These are phyloP conservation scores for Onthophagus sagittarius DNA, from an alignment of 2,888 invertebrate species.

Conservation along the genomic window DNA sequence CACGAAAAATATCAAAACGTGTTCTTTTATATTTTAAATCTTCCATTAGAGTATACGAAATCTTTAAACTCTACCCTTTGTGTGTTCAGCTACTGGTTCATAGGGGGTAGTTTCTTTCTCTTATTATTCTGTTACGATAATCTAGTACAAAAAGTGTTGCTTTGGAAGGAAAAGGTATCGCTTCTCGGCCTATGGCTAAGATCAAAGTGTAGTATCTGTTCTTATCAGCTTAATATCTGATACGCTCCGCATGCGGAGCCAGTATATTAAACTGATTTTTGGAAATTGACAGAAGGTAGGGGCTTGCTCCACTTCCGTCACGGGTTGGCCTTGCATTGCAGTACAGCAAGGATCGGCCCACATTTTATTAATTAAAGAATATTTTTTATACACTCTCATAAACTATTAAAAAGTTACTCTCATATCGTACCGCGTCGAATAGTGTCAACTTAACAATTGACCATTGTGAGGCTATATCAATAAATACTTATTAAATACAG, in stretches of 20 bases:
- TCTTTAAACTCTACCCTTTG: not conserved
- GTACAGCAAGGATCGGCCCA: conserved; percentile 62
- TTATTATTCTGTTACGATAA: not conserved
- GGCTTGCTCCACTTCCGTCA: conserved; percentile 64
- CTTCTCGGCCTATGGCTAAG: conserved; percentile 55
- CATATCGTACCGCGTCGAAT: no score
- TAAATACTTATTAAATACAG: no score
- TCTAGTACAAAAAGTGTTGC: not conserved
- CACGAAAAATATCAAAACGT: no score
- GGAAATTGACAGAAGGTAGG: conserved; percentile 52
- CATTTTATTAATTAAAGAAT: conserved; percentile 31
- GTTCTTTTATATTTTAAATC: no score
- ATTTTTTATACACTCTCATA: no score
- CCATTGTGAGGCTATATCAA: no score
- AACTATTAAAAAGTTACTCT: no score
- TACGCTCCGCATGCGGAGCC: conserved; percentile 53
- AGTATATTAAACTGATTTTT: conserved; percentile 42
- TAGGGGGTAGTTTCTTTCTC: not conserved
- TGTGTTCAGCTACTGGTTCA: not conserved
- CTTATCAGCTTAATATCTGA: conserved; percentile 70
- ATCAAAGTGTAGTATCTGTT: conserved; percentile 65
- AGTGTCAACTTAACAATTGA: no score
- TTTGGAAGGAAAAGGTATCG: conserved; percentile 38
- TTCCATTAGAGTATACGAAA: no score
- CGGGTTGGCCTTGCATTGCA: conserved; percentile 68